A percentile compares a stretch with the other conserved stretches of the same genome.
phyloP scores from a whole-genome alignment of 2,888 invertebrate species.

The Lasioglossum zephyrum region DNA sequence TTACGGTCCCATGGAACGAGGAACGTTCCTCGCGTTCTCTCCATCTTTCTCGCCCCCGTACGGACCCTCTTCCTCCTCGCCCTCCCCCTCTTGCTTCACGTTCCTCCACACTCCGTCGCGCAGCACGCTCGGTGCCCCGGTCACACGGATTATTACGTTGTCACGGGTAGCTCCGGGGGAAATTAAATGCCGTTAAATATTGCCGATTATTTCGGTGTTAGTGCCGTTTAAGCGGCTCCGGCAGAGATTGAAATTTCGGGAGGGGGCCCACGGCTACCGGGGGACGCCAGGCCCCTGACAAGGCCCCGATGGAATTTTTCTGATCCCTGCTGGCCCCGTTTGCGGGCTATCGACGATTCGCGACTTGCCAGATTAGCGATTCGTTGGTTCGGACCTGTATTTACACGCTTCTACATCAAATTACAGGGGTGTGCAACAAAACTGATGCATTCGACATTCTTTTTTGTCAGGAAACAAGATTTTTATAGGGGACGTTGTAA shows the following conservation, averaged over 20 bases:
- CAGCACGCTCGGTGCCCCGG: slow-evolving; percentile 14
- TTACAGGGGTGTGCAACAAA: not conserved
- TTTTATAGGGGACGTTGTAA: not conserved
- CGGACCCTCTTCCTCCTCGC: not conserved
- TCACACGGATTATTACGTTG: slow-evolving; percentile 61
- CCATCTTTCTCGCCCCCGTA: not conserved
- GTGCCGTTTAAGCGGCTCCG: slow-evolving; percentile 51
- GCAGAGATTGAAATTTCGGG: slow-evolving; percentile 54
- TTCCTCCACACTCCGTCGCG: not conserved
- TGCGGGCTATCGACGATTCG: not conserved
- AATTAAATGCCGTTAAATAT: slow-evolving; percentile 63
- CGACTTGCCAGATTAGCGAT: not conserved
- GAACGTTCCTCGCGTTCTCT: slow-evolving; percentile 33
- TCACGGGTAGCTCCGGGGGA: slow-evolving; percentile 57
- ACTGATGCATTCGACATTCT: not conserved
- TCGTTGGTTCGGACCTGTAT: not conserved
- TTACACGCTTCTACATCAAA: not conserved
- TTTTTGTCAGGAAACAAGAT: not conserved
- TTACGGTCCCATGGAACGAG: slow-evolving; percentile 61
- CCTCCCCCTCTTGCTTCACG: not conserved
- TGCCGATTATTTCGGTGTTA: slow-evolving; percentile 63
- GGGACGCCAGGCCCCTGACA: not conserved
- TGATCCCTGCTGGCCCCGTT: not conserved
- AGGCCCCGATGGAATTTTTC: not conserved
- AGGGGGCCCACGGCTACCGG: slow-evolving; percentile 26